Percentiles rank a stretch among this genome's conserved stretches.
These are phyloP conservation scores for Torymus tubicola DNA, from an alignment of 2,888 invertebrate genomes.

Conservation along the genomic window DNA sequence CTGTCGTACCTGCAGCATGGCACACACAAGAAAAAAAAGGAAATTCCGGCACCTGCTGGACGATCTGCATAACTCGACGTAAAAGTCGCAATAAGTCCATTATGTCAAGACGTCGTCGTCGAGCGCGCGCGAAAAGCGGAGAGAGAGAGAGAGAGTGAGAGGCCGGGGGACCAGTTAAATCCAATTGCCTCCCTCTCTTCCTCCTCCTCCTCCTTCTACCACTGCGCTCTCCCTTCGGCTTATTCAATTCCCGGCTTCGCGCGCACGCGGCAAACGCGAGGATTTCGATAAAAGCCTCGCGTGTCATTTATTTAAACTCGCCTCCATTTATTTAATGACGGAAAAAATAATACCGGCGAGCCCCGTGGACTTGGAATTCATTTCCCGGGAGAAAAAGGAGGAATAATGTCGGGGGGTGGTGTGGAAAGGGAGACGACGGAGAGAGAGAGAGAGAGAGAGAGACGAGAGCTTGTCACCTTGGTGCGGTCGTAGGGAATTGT, in stretches of 20 bases:
- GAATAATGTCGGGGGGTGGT: neutral
- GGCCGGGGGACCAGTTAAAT: conserved; percentile 46
- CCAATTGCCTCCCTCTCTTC: conserved; percentile 53
- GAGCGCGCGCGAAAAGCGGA: conserved; percentile 21
- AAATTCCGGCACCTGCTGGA: conserved; percentile 44
- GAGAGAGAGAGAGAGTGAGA: conserved; percentile 13
- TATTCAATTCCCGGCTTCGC: conserved; percentile 49
- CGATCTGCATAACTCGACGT: conserved; percentile 57
- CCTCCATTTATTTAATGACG: conserved; percentile 57
- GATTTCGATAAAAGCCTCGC: conserved; percentile 57
- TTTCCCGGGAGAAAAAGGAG: conserved; percentile 37
- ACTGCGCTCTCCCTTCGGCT: neutral
- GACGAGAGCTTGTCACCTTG: neutral
- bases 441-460: neutral
- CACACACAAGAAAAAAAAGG: neutral
- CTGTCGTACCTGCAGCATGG: conserved; percentile 12
- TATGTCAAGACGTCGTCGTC: conserved; percentile 48
- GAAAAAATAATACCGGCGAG: conserved; percentile 52
- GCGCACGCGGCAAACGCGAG: conserved; percentile 14
- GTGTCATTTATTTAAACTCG: conserved; percentile 58
- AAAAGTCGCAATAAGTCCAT: conserved; percentile 57
- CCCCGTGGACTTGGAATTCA: conserved; percentile 47
- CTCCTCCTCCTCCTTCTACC: neutral
- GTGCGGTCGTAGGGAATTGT: too few species aligned
- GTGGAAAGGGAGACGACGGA: neutral